Percentiles rank a stretch among this genome's conserved stretches.
phyloP scores from a whole-genome alignment of 2,797 vertebrate genomes.

The Chiloscyllium punctatum region DNA sequence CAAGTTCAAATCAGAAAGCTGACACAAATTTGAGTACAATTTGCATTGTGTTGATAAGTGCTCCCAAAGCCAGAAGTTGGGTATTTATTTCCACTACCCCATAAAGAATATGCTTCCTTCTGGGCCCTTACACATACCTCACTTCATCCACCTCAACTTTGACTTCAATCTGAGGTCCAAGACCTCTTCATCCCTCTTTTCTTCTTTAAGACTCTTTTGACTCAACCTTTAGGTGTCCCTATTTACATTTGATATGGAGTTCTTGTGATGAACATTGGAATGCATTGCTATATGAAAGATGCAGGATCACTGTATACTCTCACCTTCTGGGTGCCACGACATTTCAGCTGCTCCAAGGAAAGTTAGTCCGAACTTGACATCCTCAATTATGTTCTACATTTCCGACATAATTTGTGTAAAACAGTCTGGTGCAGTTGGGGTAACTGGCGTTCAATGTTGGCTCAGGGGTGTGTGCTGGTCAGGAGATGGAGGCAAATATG shows the following conservation, averaged over 20 bases:
- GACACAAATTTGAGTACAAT: too few species aligned
- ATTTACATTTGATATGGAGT: not conserved
- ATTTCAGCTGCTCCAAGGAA: not conserved
- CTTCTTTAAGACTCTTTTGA: not conserved
- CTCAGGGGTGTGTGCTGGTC: not conserved
- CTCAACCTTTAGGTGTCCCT: not conserved
- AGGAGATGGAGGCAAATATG: not conserved
- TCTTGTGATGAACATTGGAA: not conserved
- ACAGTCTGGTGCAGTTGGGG: not conserved
- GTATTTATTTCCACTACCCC: not conserved
- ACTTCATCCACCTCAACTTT: not conserved
- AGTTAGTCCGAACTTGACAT: not conserved
- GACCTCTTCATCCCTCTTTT: not conserved
- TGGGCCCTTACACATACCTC: not conserved
- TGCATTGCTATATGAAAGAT: not conserved
- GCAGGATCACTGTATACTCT: not conserved
- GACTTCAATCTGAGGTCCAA: not conserved
- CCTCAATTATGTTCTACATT: not conserved
- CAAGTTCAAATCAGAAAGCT: too few species aligned
- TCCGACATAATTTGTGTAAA: not conserved
- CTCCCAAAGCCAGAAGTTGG: too few species aligned
- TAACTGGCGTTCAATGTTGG: not conserved
- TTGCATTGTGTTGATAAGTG: too few species aligned
- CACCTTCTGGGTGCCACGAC: not conserved
- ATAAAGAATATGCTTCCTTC: not conserved